Conservation (phyloP, 2,113 vertebrate genomes). For the Phylloscopus trochiloides region DNA sequence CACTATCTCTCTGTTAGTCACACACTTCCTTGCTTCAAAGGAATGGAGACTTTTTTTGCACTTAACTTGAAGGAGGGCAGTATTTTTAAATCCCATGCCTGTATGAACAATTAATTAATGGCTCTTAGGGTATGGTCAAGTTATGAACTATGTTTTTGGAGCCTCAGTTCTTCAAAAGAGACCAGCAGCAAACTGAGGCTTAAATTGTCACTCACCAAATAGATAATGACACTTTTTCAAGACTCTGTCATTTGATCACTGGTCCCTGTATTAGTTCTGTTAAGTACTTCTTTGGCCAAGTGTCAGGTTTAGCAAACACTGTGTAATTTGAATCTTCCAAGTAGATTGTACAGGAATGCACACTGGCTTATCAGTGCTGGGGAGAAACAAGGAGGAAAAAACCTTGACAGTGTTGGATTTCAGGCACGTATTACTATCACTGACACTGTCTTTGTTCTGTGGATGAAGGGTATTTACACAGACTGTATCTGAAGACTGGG, state of each 20-base stretch:
- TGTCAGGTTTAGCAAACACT: conserved; percentile 66
- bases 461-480: not conserved
- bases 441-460: not conserved
- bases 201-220: conserved; percentile 64
- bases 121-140: not conserved
- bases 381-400: not conserved
- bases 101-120: not conserved
- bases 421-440: not conserved
- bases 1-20: not conserved
- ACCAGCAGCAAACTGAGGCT: conserved; percentile 27
- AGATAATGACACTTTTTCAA: conserved; percentile 66
- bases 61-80: not conserved
- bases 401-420: not conserved
- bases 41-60: not conserved
- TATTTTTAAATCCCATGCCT: not conserved
- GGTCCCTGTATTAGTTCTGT: conserved; percentile 46
- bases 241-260: conserved; percentile 62
- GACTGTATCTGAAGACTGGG: not conserved
- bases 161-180: conserved; percentile 36
- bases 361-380: conserved; percentile 13
- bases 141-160: not conserved
- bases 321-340: conserved; percentile 66
- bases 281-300: conserved; percentile 70
- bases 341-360: conserved; percentile 64
- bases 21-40: not conserved